These are phyloP conservation scores for Electrophaes corylata DNA, from an alignment of 2,888 invertebrate species.

Conservation along the genomic window DNA sequence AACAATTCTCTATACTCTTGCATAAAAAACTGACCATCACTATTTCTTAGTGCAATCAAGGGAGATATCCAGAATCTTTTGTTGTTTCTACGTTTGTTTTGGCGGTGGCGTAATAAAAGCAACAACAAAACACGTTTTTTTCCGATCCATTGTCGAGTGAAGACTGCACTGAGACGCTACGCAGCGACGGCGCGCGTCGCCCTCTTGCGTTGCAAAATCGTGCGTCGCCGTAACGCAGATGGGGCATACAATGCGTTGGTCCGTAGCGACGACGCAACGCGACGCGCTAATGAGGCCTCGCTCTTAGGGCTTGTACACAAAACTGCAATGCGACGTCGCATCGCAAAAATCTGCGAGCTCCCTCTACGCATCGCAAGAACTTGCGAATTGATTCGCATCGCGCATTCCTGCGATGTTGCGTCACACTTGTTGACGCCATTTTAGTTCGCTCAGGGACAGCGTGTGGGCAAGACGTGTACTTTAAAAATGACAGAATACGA, in stretches of 20 bases:
- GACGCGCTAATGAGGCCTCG: too few relatives aligned
- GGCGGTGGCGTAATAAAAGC: too few relatives aligned
- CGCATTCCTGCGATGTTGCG: constrained; percentile 38
- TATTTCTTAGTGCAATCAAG: neutral
- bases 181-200: too few relatives aligned
- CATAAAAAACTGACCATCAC: neutral
- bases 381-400: constrained; percentile 40
- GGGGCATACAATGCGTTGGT: neutral
- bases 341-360: constrained; percentile 19
- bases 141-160: too few relatives aligned
- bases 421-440: constrained; percentile 40
- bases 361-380: constrained; percentile 37
- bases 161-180: too few relatives aligned
- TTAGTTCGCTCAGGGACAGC: constrained; percentile 40
- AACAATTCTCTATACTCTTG: neutral
- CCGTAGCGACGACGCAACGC: neutral
- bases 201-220: too few relatives aligned
- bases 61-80: neutral
- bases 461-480: constrained; percentile 35
- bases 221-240: neutral
- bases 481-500: constrained; percentile 39
- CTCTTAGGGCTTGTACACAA: constrained; percentile 17
- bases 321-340: constrained; percentile 28
- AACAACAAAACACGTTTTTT: too few relatives aligned
- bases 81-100: neutral